Percentiles rank a stretch among this genome's conserved stretches.
phyloP scores from a whole-genome alignment of 2,113 vertebrate species.

The Halichoeres trimaculatus region DNA sequence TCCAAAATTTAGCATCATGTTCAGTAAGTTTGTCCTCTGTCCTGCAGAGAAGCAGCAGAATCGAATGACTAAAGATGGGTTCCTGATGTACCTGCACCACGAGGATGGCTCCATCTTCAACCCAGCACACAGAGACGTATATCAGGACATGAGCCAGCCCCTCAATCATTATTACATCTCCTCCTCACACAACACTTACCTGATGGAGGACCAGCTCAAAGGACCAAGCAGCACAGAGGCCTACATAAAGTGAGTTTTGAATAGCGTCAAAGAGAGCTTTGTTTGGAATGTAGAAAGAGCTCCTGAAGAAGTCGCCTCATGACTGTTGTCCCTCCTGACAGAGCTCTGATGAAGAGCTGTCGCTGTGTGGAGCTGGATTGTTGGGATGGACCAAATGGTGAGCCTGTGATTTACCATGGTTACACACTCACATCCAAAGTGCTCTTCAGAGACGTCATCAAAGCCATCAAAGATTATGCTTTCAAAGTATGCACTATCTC shows the following conservation, averaged over 20 bases:
- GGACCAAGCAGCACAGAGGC: slow-evolving; percentile 97
- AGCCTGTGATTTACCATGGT: slow-evolving; percentile 95
- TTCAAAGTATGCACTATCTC: slow-evolving; percentile 87
- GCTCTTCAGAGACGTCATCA: slow-evolving; percentile 92
- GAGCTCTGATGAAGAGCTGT: slow-evolving; percentile 94
- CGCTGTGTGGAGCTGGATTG: slow-evolving; percentile 97
- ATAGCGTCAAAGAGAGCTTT: not conserved
- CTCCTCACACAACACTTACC: slow-evolving; percentile 97
- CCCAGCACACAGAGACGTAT: slow-evolving; percentile 83
- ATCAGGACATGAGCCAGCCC: slow-evolving; percentile 96
- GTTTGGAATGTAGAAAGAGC: not conserved
- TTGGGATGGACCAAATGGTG: slow-evolving; percentile 92
- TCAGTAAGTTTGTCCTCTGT: not conserved
- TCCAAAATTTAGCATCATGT: not conserved
- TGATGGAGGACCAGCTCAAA: slow-evolving; percentile 94
- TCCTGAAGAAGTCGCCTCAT: not conserved
- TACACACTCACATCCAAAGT: slow-evolving; percentile 97
- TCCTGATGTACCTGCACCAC: slow-evolving; percentile 91
- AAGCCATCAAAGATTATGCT: slow-evolving; percentile 91
- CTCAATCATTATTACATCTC: slow-evolving; percentile 95
- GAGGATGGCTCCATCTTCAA: slow-evolving; percentile 88
- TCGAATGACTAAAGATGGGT: slow-evolving; percentile 93
- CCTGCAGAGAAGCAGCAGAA: slow-evolving; percentile 86
- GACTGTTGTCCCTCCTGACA: slow-evolving; percentile 57
- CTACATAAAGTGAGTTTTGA: slow-evolving; percentile 91